Evolutionary conservation across 2,113 vertebrate genomes (phyloP), one percentile per base, ranked within the genome.

Genomic region (Upupa epops): DNA sequence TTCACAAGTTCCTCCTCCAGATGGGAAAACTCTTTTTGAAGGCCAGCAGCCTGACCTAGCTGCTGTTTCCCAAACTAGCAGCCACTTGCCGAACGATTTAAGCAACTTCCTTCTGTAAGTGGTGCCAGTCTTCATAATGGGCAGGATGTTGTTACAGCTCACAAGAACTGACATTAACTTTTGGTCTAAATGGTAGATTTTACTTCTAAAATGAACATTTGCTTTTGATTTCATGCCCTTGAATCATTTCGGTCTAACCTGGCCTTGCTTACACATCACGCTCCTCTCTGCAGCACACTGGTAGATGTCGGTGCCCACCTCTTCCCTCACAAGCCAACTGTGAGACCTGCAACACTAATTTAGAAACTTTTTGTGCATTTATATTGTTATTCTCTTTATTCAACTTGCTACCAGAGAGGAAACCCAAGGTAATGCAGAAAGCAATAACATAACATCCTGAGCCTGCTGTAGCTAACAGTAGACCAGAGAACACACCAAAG

Each of bases 91-190:
- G 78, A 51, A 66, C 20, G 36, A 55, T 89, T 93, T 83, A 82
- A 90, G 59, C 77, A 86, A n/a, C 91, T 83, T 18, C 0, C 81
- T 31, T 65, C 18, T 3, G 4, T 46, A 80, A 69, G 60, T 2
- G 3, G 37, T 6, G 7, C 31, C 58, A 84, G 69, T 6, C 83
- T 49, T 51, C 51, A 11, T 36, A 76, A 73, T 7, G 36, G 36
- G 88, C 58, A 80, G 48, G 77, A 86, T 78, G 36, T 29, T 25
- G 74, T 37, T 86, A 76, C 45, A 87, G 87, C 73, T 59, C 59
- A 18, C 63, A 93, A 88, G 56, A 88, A 86, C 37, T 15, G 46
- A 90, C 70, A 82, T 88, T 60, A 94, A 87, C 77, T 83, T 93
- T 70, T 55, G 81, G 75, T 81, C 37, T 51, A 37, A 58, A 49